Percentiles rank a stretch among this genome's conserved stretches.
Conservation (phyloP, 2,888 invertebrate genomes). For the Mimumesa dahlbomi region DNA sequence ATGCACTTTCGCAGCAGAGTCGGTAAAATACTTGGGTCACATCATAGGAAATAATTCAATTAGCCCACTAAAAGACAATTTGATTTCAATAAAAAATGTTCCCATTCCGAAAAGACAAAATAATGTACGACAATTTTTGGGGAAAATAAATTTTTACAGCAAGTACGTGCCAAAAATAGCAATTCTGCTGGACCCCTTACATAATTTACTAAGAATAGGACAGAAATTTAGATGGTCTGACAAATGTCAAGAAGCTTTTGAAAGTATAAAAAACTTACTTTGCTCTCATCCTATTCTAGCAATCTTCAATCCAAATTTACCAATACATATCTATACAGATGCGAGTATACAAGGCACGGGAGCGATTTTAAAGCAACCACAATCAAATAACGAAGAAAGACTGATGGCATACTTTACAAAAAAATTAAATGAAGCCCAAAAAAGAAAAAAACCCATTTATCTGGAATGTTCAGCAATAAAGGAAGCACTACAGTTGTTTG, state of each 20-base stretch:
- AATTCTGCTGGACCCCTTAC: not conserved
- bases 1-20: conserved; percentile 39
- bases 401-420: too few species aligned
- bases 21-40: conserved; percentile 35
- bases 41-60: conserved; percentile 37
- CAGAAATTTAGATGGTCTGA: too few species aligned
- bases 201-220: conserved; percentile 6
- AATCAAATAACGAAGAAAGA: too few species aligned
- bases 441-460: too few species aligned
- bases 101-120: conserved; percentile 41
- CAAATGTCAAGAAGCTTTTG: conserved; percentile 30
- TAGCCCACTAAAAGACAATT: conserved; percentile 56
- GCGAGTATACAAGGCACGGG: too few species aligned
- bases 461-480: too few species aligned
- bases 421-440: too few species aligned
- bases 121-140: conserved; percentile 35
- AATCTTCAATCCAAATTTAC: conserved; percentile 60
- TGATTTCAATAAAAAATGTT: conserved; percentile 43
- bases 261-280: conserved; percentile 51
- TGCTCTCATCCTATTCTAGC: conserved; percentile 60
- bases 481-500: too few species aligned
- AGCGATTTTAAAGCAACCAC: too few species aligned
- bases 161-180: conserved; percentile 13
- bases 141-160: conserved; percentile 34
- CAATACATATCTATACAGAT: conserved; percentile 58